Conservation (phyloP, 2,797 vertebrate species). For the Gypaetus barbatus region DNA sequence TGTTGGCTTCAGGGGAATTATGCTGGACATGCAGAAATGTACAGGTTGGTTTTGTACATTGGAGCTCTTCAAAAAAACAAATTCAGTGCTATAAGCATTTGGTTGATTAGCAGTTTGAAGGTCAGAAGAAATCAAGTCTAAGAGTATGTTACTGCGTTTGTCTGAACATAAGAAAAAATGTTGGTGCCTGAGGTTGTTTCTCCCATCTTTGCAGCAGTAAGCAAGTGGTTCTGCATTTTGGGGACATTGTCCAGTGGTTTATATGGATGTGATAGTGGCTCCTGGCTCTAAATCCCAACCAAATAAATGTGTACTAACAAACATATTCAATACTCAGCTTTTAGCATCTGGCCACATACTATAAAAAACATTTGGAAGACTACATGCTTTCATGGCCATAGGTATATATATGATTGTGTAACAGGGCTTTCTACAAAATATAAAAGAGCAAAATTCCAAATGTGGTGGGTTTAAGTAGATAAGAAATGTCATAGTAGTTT, state of each 20-base stretch:
- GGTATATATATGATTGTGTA: rapidly evolving
- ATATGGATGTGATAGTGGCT: not conserved
- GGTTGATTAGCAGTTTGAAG: not conserved
- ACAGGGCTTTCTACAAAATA: not conserved
- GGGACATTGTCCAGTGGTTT: rapidly evolving
- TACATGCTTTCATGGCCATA: rapidly evolving
- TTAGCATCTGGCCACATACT: not conserved
- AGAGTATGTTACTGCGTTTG: not conserved
- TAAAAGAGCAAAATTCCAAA: rapidly evolving
- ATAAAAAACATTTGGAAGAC: not conserved
- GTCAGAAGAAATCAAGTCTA: not conserved
- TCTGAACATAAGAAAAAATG: not conserved
- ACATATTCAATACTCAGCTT: not conserved
- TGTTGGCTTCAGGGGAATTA: not conserved
- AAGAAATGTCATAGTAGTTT: not conserved
- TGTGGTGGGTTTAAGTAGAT: not conserved
- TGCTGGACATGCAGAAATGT: not conserved
- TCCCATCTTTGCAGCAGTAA: not conserved
- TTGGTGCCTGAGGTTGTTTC: not conserved
- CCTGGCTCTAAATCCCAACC: not conserved
- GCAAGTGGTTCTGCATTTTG: not conserved
- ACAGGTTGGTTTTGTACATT: not conserved
- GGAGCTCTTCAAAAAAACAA: not conserved
- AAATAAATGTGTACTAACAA: not conserved
- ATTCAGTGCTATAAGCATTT: not conserved